Evolutionary conservation across 2,113 vertebrate species (phyloP), one percentile per base, ranked within the genome.

Genomic region (Callionymus lyra): DNA sequence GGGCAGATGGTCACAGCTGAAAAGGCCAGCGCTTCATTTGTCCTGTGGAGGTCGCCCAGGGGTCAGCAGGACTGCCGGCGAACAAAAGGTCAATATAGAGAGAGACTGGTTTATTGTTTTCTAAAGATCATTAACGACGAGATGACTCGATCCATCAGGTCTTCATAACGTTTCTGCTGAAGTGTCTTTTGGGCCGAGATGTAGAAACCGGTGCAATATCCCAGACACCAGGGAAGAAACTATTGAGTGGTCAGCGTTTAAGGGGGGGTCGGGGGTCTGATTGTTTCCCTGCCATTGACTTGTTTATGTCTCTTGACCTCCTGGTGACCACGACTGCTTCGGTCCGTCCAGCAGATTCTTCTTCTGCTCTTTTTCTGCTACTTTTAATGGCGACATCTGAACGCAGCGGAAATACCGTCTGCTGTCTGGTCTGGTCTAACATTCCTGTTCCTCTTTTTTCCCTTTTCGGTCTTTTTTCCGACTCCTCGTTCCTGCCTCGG

Each of bases 11-110:
- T 58, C 68, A 66, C 69, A 81, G 72, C 63, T 70, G 60, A 70
- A 70, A 57, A 65, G 72, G n/a, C 69, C 79, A 80, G 65, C 69
- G 63, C 68, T 74, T 69, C 44, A 76, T 78, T 79, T 76, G 50
- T 50, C 66, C 58, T 44, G 11, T 14, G 6, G 2, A 27, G 76
- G 77, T 79, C 77, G 82, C 15, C 17, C 17, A 12, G 42, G 65
- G 82, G 78, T 82, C 77, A 57, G 37, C 13, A 45, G 40, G 41
- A 68, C 68, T 51, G 68, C 41, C 49, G 60, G 49, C 16, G 59
- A 62, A 69, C 65, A 75, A 77, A 77, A 72, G 74, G 66, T 17
- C 46, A 51, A 47, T 41, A 44, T 42, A 41, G 8, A 16, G 31
- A 53, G 21, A 27, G 21, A 27, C 21, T 27, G 8, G 21, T 27